phyloP scores from a whole-genome alignment of 1,140 invertebrate species.

The Sitophilus oryzae region DNA sequence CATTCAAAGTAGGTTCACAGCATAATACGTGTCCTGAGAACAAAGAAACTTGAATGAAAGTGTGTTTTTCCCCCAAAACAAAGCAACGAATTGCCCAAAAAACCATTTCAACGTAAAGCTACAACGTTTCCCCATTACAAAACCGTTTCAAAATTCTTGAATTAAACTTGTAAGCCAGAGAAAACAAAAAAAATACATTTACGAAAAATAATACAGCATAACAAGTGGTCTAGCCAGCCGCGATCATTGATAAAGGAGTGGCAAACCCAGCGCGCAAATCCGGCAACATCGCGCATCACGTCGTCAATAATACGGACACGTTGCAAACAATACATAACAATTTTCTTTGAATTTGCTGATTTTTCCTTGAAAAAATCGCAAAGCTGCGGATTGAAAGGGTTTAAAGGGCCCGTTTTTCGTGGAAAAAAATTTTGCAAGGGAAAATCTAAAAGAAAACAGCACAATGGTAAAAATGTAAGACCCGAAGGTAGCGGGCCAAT shows the following conservation, averaged over 20 bases:
- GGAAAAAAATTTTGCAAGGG: too few species aligned
- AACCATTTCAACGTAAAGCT: not conserved
- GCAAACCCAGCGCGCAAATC: conserved; percentile 12
- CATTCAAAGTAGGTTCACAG: too few species aligned
- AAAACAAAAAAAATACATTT: not conserved
- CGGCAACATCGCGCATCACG: conserved; percentile 22
- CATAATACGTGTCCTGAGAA: conserved; percentile 8
- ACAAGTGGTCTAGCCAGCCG: conserved; percentile 20
- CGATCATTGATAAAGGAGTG: conserved; percentile 24
- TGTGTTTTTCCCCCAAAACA: conserved; percentile 4
- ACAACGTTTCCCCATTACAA: not conserved
- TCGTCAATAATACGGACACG: conserved; percentile 27
- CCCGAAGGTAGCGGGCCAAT: conserved; percentile 27
- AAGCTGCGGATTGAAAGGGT: too few species aligned
- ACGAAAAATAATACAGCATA: conserved; percentile 4
- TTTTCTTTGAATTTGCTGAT: too few species aligned
- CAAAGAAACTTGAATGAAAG: conserved; percentile 15
- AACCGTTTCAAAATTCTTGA: not conserved
- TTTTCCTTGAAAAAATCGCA: too few species aligned
- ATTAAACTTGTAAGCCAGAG: not conserved
- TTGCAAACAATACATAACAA: conserved; percentile 23
- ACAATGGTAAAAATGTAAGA: too few species aligned
- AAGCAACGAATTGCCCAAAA: not conserved
- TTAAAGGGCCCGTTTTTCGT: too few species aligned
- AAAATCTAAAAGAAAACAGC: too few species aligned